Evolutionary conservation across 2,113 vertebrate genomes (phyloP), one percentile per base, ranked within the genome.

Genomic region (Acanthochromis polyacanthus): DNA sequence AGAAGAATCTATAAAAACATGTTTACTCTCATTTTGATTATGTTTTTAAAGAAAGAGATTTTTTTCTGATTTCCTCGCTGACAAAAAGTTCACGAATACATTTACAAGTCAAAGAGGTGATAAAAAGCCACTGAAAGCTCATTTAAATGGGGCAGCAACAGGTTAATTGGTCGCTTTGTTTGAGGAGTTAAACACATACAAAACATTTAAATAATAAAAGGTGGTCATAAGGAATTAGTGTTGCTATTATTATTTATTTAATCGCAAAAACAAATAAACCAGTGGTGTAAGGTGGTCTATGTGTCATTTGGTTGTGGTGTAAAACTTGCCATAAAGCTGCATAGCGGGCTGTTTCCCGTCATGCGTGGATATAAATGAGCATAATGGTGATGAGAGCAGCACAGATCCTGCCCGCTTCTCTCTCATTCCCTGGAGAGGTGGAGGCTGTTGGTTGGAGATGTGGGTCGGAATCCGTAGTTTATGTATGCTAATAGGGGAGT

Each of bases 401-500:
- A 43, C 12, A 3, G 46, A 52, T 61, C 12, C 4, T 22, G 23
- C 14, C 12, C 45, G 51, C 57, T 19, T 67, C 28, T 64, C 66
- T 82, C 78, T 83, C 51, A 73, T 82, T 88, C 78, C 82, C 81
- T 19, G 19, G 70, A 83, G 88, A 93, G 90, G 92, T 80, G 91
- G 87, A 91, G 82, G 84, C 81, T 81, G 71, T 84, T 61, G 83
- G 76, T 63, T 79, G 86, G 68, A 88, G 81, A 84, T 71, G 75
- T 77, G 93, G 93, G 95, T 96, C 96, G 96, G 96, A 97, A 97
- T 96, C 80, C 88, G 91, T 93, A 95, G 96, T 96, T 96, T 95
- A 95, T 97, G 95, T 97, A 97, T 98, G 97, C 95, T 96, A 97
- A 97, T 97, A 90, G 95, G 92, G 91, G 94, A 95, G 95, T 95